A percentile compares a stretch with the other conserved stretches of the same genome.
Evolutionary conservation across 2,113 vertebrate species (phyloP).

Genomic region (Carettochelys insculpta): DNA sequence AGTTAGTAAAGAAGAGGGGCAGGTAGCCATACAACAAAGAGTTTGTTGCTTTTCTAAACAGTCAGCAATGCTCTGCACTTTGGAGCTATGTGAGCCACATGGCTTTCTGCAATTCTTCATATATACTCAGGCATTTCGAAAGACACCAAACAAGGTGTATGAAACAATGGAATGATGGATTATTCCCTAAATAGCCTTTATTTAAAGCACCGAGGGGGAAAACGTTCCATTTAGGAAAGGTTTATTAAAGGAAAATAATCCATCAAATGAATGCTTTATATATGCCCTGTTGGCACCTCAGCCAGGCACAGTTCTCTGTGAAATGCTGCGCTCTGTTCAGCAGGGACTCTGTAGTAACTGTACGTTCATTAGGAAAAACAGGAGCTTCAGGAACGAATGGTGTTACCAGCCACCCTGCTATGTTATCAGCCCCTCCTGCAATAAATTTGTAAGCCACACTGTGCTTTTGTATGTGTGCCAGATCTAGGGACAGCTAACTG

Average conservation of each 20-base stretch:
- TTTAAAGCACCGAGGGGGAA: background rate
- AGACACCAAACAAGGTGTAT: constrained; percentile 3
- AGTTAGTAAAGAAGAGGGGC: background rate
- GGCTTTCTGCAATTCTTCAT: background rate
- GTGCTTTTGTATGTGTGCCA: background rate
- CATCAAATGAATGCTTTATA: background rate
- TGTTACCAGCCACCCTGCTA: background rate
- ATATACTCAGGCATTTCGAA: background rate
- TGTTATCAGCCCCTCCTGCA: background rate
- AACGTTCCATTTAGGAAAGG: constrained; percentile 35
- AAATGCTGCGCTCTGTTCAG: background rate
- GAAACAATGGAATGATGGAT: background rate
- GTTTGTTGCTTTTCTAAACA: background rate
- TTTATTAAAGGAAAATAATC: constrained; percentile 59
- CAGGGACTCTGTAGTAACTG: background rate
- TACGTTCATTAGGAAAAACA: background rate
- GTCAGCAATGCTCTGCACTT: background rate
- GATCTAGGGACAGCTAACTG: background rate
- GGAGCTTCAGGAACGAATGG: background rate
- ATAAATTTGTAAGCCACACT: background rate
- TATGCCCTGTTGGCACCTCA: constrained; percentile 11
- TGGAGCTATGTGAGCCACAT: background rate
- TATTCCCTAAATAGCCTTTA: background rate
- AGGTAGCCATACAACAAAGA: fast-evolving
- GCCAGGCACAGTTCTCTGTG: background rate